Conservation (phyloP, 2,797 vertebrate species). For the Pipistrellus pygmaeus region DNA sequence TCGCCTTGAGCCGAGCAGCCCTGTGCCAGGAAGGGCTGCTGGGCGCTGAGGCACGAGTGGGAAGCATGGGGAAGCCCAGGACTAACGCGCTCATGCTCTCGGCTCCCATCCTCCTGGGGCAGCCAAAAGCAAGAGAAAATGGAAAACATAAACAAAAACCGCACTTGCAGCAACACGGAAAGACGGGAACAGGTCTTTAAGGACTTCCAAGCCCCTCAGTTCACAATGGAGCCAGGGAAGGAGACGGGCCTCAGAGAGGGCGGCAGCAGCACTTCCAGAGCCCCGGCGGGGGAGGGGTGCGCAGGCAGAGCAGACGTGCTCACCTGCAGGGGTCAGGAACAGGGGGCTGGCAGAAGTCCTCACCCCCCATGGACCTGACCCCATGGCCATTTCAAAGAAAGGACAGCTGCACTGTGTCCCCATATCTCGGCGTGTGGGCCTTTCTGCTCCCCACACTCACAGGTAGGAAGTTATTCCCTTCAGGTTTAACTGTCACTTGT, state of each 20-base stretch:
- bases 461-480: background rate
- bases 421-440: background rate
- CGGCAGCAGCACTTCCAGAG: background rate
- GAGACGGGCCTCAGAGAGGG: background rate
- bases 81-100: too few species aligned
- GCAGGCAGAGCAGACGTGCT: too few species aligned
- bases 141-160: background rate
- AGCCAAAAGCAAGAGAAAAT: background rate
- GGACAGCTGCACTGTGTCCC: background rate
- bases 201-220: background rate
- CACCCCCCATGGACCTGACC: too few species aligned
- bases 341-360: background rate
- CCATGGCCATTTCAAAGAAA: background rate
- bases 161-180: background rate
- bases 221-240: background rate
- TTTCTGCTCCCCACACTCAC: background rate
- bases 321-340: background rate
- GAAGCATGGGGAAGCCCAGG: too few species aligned
- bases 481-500: background rate
- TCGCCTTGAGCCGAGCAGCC: too few species aligned
- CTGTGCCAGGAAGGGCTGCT: too few species aligned
- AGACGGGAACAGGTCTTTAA: background rate
- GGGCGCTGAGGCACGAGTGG: too few species aligned
- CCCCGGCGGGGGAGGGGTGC: background rate
- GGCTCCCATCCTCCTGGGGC: background rate